Percentiles rank a stretch among this genome's conserved stretches.
These are phyloP conservation scores for Trachythela sp. DNA, from an alignment of 64 coral and sea anemone species.

Conservation along the genomic window DNA sequence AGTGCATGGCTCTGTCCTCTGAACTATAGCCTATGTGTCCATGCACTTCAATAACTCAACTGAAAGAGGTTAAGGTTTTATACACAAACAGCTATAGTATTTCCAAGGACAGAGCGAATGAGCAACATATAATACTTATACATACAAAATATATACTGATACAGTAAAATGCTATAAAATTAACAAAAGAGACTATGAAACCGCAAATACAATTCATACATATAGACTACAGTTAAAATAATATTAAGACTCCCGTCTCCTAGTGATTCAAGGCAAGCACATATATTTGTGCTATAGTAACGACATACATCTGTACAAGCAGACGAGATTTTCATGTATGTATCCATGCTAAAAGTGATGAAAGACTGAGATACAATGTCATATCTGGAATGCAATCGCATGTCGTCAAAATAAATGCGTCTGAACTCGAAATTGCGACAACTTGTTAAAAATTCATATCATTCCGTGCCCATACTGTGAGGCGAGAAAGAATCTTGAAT, in stretches of 20 bases:
- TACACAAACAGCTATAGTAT: too few species aligned
- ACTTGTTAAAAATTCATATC: not conserved
- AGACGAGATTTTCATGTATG: not conserved
- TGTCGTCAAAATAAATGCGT: not conserved
- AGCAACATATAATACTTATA: too few species aligned
- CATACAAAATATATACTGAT: not conserved
- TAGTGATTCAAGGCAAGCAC: not conserved
- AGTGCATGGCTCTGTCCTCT: too few species aligned
- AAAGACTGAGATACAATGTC: not conserved
- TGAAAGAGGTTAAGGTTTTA: too few species aligned
- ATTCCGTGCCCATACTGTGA: not conserved
- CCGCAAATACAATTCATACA: not conserved
- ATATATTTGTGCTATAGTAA: not conserved
- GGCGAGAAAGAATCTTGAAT: not conserved
- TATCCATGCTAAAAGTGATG: not conserved
- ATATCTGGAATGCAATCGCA: not conserved
- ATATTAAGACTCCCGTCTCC: not conserved
- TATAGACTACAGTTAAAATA: not conserved
- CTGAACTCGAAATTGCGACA: not conserved
- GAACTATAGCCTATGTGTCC: too few species aligned
- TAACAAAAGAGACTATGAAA: not conserved
- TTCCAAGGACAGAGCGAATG: too few species aligned
- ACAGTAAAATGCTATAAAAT: not conserved
- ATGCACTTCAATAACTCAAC: too few species aligned
- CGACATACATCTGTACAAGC: not conserved